Base-by-base conservation (phyloP, 2,113 vertebrate genomes). In the Seriola dumerili region DNA sequence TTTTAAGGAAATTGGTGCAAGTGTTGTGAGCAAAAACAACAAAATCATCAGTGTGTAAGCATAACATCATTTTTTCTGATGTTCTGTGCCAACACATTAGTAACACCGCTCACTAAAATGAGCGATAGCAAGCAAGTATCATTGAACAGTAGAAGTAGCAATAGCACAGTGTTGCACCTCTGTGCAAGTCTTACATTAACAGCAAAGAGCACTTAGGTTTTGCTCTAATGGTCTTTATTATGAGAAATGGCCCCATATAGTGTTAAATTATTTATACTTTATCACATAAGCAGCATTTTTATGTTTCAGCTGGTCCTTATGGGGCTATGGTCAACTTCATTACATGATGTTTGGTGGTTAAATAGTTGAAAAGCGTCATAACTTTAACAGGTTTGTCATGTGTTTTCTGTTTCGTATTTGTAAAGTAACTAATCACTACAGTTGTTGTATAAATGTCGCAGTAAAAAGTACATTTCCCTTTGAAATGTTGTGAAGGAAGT, bases 1-100 rank as follows among this genome's bases (percentile, higher is more conserved):
- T 59, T 72, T 64, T 17, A 6, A 46, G 70, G 84, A 88, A 85
- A 64, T 38, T 48, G 46, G 8, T 36, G 46, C n/a, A 8, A 57
- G 13, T 3, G 57, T 17, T 61, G 44, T 58, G 21, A 68, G 48
- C 21, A 55, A 8, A 58, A 19, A 55, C 48, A 23, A 19, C 29
- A 16, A 11, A 61, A 36, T 48, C 67, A 62, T 72, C 68, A 23
- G 38, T 5, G 52, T 71, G 32, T 46, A 29, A 44, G 21, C 2
- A 3, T 3, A 70, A 19, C 36, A 17, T 23, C 4, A n/a, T 72
- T 48, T 42, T 32, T 57, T 54, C 11, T 62, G 46, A 1, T 23
- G 8, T 68, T 67, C 42, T 25, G n/a, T 7, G 3, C 17, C 8
- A 2, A 36, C 25, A 11, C 65, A 40, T 12, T 11, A 29, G 25